Percentiles rank a stretch among this genome's conserved stretches.
Evolutionary conservation across 1,140 invertebrate species (phyloP).

Genomic region (Nephotettix cincticeps): DNA sequence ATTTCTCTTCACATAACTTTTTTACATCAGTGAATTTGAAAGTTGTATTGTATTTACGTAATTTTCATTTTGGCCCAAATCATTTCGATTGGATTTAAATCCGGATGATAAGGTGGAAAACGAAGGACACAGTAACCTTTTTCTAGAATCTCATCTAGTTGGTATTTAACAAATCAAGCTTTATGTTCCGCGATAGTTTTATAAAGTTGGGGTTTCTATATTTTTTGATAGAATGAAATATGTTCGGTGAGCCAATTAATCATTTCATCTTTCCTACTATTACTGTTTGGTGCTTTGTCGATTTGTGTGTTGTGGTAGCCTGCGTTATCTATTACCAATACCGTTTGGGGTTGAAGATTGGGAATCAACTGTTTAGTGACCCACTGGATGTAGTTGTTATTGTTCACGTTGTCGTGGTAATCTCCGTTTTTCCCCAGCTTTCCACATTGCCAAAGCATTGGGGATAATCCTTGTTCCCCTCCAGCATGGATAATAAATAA

Average conservation of each 20-base stretch:
- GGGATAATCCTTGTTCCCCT: conserved; percentile 17
- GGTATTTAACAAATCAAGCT: too few species aligned
- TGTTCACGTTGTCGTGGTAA: conserved; percentile 36
- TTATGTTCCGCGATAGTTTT: background rate
- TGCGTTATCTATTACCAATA: conserved; percentile 48
- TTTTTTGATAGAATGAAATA: conserved; percentile 27
- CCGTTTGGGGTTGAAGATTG: conserved; percentile 40
- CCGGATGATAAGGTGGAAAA: conserved; percentile 38
- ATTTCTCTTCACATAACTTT: conserved; percentile 18
- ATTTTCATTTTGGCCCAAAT: conserved; percentile 32
- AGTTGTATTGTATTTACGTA: conserved; percentile 15
- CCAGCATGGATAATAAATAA: conserved; percentile 23
- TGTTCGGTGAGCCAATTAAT: conserved; percentile 37
- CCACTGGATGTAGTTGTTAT: conserved; percentile 26
- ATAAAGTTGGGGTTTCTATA: conserved; percentile 21
- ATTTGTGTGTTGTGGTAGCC: conserved; percentile 43
- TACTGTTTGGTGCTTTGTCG: conserved; percentile 36
- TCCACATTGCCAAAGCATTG: background rate
- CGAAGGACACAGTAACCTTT: conserved; percentile 32
- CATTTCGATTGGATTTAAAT: conserved; percentile 40
- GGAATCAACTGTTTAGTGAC: conserved; percentile 38
- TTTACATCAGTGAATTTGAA: conserved; percentile 14
- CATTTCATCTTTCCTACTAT: conserved; percentile 39
- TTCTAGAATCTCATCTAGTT: too few species aligned
- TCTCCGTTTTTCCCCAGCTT: conserved; percentile 16